phyloP scores from a whole-genome alignment of 1,140 invertebrate genomes.

The Orius insidiosus region DNA sequence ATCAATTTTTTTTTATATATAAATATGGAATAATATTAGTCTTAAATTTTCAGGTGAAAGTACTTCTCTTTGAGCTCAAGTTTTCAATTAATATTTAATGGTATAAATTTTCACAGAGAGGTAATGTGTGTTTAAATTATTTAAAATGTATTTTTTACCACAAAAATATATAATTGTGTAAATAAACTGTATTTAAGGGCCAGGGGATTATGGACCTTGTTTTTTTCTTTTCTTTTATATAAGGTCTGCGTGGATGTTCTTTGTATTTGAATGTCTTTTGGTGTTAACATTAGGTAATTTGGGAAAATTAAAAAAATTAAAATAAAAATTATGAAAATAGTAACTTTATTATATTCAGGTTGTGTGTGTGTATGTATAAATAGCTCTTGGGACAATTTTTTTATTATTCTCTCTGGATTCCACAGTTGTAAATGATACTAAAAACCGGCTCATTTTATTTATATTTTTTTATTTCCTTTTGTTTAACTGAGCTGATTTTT shows the following conservation, averaged over 20 bases:
- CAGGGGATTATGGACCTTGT: background rate
- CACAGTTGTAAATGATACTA: slow-evolving; percentile 5
- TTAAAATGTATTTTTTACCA: slow-evolving; percentile 1
- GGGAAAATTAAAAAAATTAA: slow-evolving; percentile 9
- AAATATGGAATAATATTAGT: background rate
- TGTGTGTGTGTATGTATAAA: slow-evolving; percentile 14
- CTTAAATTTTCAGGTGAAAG: too few relatives aligned
- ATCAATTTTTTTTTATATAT: too few relatives aligned
- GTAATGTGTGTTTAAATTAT: background rate
- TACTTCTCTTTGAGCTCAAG: too few relatives aligned
- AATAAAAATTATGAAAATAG: slow-evolving; percentile 7
- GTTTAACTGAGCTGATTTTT: background rate
- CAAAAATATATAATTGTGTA: slow-evolving; percentile 3
- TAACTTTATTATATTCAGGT: slow-evolving; percentile 14
- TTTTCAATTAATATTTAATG: background rate
- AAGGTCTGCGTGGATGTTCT: background rate
- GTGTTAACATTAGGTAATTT: slow-evolving; percentile 9
- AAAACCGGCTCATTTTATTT: background rate
- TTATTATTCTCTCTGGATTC: background rate
- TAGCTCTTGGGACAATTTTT: slow-evolving; percentile 9
- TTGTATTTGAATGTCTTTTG: too few relatives aligned
- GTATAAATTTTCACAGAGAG: slow-evolving; percentile 1
- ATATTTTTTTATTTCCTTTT: slow-evolving; percentile 2
- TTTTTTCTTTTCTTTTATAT: background rate
- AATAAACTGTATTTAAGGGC: slow-evolving; percentile 2